phyloP scores from a whole-genome alignment of 2,113 vertebrate genomes.

The Mesocricetus auratus region DNA sequence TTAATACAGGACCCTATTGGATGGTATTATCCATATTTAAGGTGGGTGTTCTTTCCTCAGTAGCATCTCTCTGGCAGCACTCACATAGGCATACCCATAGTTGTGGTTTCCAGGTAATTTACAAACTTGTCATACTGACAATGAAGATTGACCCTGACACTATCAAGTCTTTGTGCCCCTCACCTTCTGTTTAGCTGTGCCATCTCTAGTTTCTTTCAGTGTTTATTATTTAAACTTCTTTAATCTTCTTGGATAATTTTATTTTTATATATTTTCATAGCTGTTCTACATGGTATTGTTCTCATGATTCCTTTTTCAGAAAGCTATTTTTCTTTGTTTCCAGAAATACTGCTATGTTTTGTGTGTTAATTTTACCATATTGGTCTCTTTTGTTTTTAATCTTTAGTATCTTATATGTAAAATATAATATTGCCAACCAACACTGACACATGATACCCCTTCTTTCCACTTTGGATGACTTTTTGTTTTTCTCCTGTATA shows the following conservation, averaged over 20 bases:
- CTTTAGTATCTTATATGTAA: not conserved
- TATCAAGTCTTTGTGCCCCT: not conserved
- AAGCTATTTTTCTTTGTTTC: not conserved
- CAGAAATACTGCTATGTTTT: not conserved
- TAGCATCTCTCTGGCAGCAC: not conserved
- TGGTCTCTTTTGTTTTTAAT: not conserved
- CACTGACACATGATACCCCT: not conserved
- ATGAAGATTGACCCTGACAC: not conserved
- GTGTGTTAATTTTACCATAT: not conserved
- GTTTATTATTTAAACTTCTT: not conserved
- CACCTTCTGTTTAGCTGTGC: not conserved
- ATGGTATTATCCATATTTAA: not conserved
- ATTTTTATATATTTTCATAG: not conserved
- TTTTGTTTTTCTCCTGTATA: not conserved
- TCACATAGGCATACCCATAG: not conserved
- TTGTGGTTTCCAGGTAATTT: not conserved
- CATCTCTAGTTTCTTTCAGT: not conserved
- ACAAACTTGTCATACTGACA: not conserved
- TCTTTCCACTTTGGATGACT: not conserved
- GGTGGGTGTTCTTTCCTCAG: not conserved
- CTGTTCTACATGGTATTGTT: not conserved
- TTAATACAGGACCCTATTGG: not conserved
- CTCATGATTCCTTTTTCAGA: not conserved
- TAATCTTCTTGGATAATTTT: not conserved
- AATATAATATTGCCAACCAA: not conserved